Evolutionary conservation across 2,797 vertebrate genomes (phyloP).

Genomic region (Enteromius unitaeniatus): DNA sequence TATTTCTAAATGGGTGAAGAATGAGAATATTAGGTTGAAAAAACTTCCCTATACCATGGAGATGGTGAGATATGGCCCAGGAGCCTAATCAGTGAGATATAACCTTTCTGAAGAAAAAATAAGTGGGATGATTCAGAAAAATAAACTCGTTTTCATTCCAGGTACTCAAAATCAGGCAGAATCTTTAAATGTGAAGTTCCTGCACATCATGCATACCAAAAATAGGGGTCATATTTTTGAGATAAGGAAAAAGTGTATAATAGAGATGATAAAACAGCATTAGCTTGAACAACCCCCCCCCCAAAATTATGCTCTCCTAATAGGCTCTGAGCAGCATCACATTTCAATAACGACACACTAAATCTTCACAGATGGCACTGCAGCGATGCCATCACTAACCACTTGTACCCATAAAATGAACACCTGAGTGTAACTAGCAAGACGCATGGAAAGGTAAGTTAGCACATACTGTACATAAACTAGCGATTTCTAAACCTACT

Average conservation of each 20-base stretch:
- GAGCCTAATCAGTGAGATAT: background rate
- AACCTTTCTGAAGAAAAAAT: constrained; percentile 62
- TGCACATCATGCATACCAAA: constrained; percentile 43
- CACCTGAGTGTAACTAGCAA: constrained; percentile 57
- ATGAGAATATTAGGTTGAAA: constrained; percentile 62
- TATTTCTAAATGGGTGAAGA: constrained; percentile 56
- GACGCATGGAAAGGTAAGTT: constrained; percentile 38
- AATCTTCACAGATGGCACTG: constrained; percentile 31
- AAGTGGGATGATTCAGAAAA: constrained; percentile 53
- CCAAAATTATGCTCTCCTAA: constrained; percentile 37
- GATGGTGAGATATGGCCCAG: constrained; percentile 3
- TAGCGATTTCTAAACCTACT: constrained; percentile 44
- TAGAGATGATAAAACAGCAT: constrained; percentile 49
- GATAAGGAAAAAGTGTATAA: constrained; percentile 41
- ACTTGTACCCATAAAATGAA: constrained; percentile 56
- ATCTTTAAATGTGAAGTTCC: constrained; percentile 5
- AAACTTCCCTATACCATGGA: constrained; percentile 27
- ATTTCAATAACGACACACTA: constrained; percentile 16
- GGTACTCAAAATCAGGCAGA: constrained; percentile 27
- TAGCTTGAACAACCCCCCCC: constrained; percentile 15
- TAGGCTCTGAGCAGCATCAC: constrained; percentile 17
- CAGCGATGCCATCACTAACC: constrained; percentile 38
- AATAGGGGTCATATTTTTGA: constrained; percentile 46
- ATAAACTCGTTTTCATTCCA: constrained; percentile 16
- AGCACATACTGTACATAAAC: constrained; percentile 42